Evolutionary conservation across 2,888 invertebrate genomes (phyloP).

Genomic region (Erebia epiphron): DNA sequence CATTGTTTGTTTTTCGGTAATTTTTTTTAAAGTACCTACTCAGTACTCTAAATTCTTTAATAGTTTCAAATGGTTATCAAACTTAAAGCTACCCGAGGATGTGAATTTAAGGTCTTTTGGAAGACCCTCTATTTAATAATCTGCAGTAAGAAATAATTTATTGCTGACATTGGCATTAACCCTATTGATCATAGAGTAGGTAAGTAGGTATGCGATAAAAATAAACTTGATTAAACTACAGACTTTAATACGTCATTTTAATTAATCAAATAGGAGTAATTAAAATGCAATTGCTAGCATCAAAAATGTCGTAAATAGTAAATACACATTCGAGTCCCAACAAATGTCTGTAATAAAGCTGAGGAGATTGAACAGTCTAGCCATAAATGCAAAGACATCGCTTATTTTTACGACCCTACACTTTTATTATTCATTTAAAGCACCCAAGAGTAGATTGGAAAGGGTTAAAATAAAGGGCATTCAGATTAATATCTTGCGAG

Average conservation of each 20-base stretch:
- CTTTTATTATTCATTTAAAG: slow-evolving; percentile 36
- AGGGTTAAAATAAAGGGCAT: slow-evolving; percentile 5
- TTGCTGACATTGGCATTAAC: too few species aligned
- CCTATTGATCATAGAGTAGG: too few species aligned
- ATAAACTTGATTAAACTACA: background rate
- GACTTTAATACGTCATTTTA: background rate
- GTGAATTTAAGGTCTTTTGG: too few species aligned
- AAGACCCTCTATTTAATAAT: too few species aligned
- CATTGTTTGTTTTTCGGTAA: too few species aligned
- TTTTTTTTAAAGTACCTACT: too few species aligned
- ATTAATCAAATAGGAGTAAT: background rate
- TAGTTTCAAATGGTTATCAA: too few species aligned
- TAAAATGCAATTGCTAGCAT: slow-evolving; percentile 1
- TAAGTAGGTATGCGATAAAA: background rate
- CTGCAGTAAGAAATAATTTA: too few species aligned
- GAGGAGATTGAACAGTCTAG: slow-evolving; percentile 34
- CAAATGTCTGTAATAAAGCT: slow-evolving; percentile 35
- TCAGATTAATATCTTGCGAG: background rate
- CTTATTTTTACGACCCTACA: slow-evolving; percentile 33
- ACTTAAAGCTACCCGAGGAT: too few species aligned
- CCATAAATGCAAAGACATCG: slow-evolving; percentile 35
- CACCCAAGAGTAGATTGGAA: slow-evolving; percentile 26
- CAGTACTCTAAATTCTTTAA: too few species aligned
- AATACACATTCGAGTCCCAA: slow-evolving; percentile 6
- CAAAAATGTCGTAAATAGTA: slow-evolving; percentile 14